Evolutionary conservation across 1,140 invertebrate genomes (phyloP), one percentile per base, ranked within the genome.

Genomic region (Ips typographus): DNA sequence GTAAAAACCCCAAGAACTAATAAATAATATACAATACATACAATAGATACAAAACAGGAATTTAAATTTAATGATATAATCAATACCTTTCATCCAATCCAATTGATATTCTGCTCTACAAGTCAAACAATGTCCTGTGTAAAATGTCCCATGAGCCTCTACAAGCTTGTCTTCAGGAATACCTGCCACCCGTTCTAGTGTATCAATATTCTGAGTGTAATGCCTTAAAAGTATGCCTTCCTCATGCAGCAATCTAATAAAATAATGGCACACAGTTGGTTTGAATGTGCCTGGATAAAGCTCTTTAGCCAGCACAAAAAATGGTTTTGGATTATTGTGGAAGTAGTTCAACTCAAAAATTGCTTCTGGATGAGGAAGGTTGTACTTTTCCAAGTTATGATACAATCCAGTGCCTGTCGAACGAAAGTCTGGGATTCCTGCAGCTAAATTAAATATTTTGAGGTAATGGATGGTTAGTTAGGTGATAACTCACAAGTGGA

Each of bases 181-280:
- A n/a, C 93, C 94, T 61, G 95, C 91, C 2, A 93, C 83, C 75
- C 93, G 83, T 81, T 98, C 96, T 59, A 98, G 80, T 0, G 93
- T 95, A 80, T 98, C 96, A 74, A 98, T 96, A 82, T 98, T 98
- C 83, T 98, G 90, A 1, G 94, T 95, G 77, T 94, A 96, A 81
- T 95, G 92, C 40, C 94, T 84, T 7, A 94, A 78, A 0, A 96
- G 78, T 36, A 93, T 71, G 78, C 84, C 90, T 82, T 95, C 94
- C 4, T 95, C 89, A 77, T 91, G 83, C 49, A 96, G 78, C 41
- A 95, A 49, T 61, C 55, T 86, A 51, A 96, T 87, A 77, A 96
- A 96, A 78, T 93, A 92, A 82, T 96, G 94, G 72, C 88, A 89
- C 1, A 84, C 77, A 0, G 94, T 95, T 2, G 94, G 94, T 74